Evolutionary conservation across 2,888 invertebrate genomes (phyloP), one percentile per base, ranked within the genome.

Genomic region (Busseola fusca): DNA sequence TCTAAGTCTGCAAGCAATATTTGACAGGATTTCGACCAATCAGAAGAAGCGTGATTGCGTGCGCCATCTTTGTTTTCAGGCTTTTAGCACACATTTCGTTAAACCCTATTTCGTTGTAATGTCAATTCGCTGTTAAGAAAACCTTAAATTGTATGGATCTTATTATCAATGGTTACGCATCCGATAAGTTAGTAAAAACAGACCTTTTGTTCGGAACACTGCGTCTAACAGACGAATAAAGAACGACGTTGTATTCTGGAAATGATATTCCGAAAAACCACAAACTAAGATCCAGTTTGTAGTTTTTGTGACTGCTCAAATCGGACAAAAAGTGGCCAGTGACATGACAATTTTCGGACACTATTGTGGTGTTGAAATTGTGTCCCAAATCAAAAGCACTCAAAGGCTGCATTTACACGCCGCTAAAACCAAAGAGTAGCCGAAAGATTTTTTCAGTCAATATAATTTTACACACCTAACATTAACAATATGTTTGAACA

Each of bases 381-480:
- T 50, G 14, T 30, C 77, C 40, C 18, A 40, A 76, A 48, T 54
- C 2, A n/a, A 56, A 60, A 50, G 7, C n/a, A 37, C 3, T 7
- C 40, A 50, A n/a, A 48, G 30, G 16, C 54, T 40, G 45, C 52
- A 37, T 52, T 37, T 37, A 21, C 18, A 3, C 21, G 5, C 21
- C 21, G 40, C 34, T 56, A 14, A 56, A 48, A 48, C 27, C 21
- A 25, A 56, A 48, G 63, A 52, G 42, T 25, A 27, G 7, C 30
- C 34, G 14, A 69, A 25, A 34, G 9, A 21, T 34, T 42, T 12
- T 27, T 50, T 12, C 34, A 60, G 42, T 59, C 37, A 71, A 71
- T 62, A 42, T 58, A 68, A 65, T 74, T 69, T n/a, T 59, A 48
- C n/a, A 68, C 50, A 67, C 34, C 58, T 57, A 34, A 57, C n/a